These are phyloP conservation scores for Menura novaehollandiae DNA, from an alignment of 2,113 vertebrate species.

Conservation along the genomic window DNA sequence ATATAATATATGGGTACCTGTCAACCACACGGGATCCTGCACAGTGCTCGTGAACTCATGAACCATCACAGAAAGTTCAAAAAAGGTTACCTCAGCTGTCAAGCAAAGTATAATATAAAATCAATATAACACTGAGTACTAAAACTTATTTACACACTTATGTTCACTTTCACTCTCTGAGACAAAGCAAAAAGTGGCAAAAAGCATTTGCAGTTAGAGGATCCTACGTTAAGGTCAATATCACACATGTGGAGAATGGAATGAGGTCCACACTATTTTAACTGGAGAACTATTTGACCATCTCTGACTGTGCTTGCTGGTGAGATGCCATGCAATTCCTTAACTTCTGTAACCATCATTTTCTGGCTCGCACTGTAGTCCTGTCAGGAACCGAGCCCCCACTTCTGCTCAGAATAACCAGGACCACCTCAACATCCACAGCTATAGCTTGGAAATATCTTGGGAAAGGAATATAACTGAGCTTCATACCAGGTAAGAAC, in stretches of 20 bases:
- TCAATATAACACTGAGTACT: not conserved
- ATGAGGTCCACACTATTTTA: not conserved
- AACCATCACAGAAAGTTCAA: not conserved
- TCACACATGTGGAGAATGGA: fast-evolving
- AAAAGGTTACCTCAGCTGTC: not conserved
- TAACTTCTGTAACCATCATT: not conserved
- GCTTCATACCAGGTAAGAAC: not conserved
- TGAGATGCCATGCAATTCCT: not conserved
- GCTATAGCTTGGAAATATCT: not conserved
- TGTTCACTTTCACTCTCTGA: not conserved
- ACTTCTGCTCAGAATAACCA: not conserved
- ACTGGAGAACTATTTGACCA: not conserved
- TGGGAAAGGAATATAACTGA: not conserved
- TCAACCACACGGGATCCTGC: not conserved
- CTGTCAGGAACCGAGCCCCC: fast-evolving
- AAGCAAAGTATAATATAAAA: not conserved
- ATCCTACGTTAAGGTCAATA: not conserved
- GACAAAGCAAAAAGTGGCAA: not conserved
- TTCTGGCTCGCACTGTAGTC: not conserved
- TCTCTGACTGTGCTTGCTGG: not conserved
- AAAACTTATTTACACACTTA: not conserved
- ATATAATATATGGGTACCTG: not conserved
- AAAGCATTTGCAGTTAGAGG: not conserved
- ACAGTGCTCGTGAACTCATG: not conserved
- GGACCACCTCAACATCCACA: not conserved